Percentiles rank a stretch among this genome's conserved stretches.
Conservation (phyloP, 2,888 invertebrate species). For the Philereme vetulata region DNA sequence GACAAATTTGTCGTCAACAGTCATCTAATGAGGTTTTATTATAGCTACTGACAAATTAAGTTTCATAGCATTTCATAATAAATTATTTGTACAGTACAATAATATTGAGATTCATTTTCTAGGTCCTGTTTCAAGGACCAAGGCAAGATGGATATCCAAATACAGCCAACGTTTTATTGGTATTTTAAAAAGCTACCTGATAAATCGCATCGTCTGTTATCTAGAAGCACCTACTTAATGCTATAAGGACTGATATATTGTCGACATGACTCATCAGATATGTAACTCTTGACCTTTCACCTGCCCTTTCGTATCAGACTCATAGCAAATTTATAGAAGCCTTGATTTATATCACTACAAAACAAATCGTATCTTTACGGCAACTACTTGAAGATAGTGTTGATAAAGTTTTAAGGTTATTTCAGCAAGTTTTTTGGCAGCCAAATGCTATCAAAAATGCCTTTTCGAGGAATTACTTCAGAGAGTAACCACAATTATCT, state of each 20-base stretch:
- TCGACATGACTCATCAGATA: conserved; percentile 48
- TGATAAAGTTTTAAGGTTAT: conserved; percentile 36
- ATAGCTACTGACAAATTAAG: too few species aligned
- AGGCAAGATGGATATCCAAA: too few species aligned
- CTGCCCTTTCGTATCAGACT: conserved; percentile 37
- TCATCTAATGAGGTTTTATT: too few species aligned
- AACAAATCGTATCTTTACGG: conserved; percentile 52
- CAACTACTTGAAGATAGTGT: conserved; percentile 39
- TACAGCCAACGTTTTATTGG: too few species aligned
- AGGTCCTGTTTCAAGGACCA: too few species aligned
- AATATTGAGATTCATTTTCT: too few species aligned
- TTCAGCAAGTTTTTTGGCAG: conserved; percentile 20
- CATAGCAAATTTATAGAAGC: conserved; percentile 44
- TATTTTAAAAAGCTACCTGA: too few species aligned
- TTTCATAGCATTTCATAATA: too few species aligned
- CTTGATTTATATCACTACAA: conserved; percentile 54
- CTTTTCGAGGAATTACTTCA: conserved; percentile 11
- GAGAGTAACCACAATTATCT: not conserved
- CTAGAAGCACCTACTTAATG: too few species aligned
- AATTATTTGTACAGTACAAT: too few species aligned
- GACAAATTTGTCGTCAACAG: too few species aligned
- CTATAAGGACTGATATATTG: not conserved
- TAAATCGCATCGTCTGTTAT: too few species aligned
- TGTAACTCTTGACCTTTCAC: conserved; percentile 45
- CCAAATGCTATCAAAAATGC: conserved; percentile 19